Percentiles rank a stretch among this genome's conserved stretches.
Evolutionary conservation across 2,797 vertebrate species (phyloP).

Genomic region (Tenualosa ilisha): DNA sequence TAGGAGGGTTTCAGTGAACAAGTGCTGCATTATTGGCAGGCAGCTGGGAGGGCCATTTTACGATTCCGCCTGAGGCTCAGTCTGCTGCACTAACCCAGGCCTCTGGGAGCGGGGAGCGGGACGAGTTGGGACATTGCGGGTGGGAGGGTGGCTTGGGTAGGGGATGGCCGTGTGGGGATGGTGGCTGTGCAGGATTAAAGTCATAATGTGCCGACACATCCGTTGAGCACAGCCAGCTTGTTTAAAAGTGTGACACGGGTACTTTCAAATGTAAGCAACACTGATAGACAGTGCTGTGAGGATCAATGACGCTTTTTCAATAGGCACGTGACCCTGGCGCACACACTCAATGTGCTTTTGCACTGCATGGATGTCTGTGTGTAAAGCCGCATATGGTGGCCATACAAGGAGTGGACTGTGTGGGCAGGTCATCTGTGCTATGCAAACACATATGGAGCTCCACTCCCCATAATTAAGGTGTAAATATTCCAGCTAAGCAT

Average conservation of each 20-base stretch:
- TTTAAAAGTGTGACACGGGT: not conserved
- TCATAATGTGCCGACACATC: constrained; percentile 12
- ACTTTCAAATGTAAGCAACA: not conserved
- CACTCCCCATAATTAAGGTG: not conserved
- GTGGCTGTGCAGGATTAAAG: constrained; percentile 11
- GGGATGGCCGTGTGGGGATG: not conserved
- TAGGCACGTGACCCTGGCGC: not conserved
- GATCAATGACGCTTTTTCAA: not conserved
- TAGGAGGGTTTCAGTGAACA: constrained; percentile 54
- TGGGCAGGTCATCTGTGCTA: not conserved
- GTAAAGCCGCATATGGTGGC: not conserved
- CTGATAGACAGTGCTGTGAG: not conserved
- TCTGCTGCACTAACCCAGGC: constrained; percentile 48
- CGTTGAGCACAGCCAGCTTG: not conserved
- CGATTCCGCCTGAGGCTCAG: constrained; percentile 51
- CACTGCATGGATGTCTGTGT: not conserved
- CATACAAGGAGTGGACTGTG: not conserved
- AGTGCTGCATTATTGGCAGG: constrained; percentile 60
- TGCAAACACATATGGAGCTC: not conserved
- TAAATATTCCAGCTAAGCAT: not conserved
- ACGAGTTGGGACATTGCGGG: constrained; percentile 36
- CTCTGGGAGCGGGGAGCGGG: constrained; percentile 31
- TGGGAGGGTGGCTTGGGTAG: not conserved
- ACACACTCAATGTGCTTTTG: not conserved
- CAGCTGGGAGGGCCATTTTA: constrained; percentile 56